Conservation (phyloP, 2,888 invertebrate species). For the Hofmannophila pseudospretella region DNA sequence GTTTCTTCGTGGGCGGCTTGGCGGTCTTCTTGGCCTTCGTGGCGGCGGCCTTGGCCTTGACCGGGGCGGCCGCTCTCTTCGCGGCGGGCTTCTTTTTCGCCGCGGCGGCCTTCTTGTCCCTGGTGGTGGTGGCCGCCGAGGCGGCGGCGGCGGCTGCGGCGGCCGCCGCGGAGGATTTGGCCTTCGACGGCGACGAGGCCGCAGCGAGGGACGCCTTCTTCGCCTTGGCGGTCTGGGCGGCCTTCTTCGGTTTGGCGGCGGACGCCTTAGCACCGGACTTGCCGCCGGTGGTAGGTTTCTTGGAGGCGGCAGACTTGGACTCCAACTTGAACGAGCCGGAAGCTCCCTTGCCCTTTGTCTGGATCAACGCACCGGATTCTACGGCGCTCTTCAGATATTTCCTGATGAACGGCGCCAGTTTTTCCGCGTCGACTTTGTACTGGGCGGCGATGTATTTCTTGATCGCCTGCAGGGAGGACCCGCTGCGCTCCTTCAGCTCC, state of each 20-base stretch:
- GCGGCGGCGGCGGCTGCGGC: slow-evolving; percentile 21
- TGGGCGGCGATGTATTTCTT: slow-evolving; percentile 80
- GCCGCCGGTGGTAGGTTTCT: slow-evolving; percentile 14
- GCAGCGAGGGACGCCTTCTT: slow-evolving; percentile 23
- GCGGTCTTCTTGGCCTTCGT: slow-evolving; percentile 23
- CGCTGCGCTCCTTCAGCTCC: slow-evolving; percentile 73
- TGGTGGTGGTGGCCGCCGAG: slow-evolving; percentile 16
- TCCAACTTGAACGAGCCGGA: slow-evolving; percentile 63
- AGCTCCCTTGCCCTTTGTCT: slow-evolving; percentile 76
- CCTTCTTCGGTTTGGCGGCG: slow-evolving; percentile 23
- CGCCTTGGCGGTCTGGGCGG: slow-evolving; percentile 12
- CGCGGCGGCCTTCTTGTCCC: slow-evolving; percentile 29
- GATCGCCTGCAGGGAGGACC: slow-evolving; percentile 77
- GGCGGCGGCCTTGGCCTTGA: slow-evolving; percentile 21
- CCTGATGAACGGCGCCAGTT: slow-evolving; percentile 75
- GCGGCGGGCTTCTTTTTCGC: slow-evolving; percentile 29
- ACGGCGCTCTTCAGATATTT: slow-evolving; percentile 76
- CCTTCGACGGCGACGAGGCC: slow-evolving; percentile 23
- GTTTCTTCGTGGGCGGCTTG: slow-evolving; percentile 46
- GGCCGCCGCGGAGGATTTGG: slow-evolving; percentile 12
- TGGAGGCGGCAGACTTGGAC: slow-evolving; percentile 27
- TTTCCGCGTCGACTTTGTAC: slow-evolving; percentile 79
- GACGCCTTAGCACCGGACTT: slow-evolving; percentile 26
- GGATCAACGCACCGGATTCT: slow-evolving; percentile 65
- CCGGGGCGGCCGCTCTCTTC: slow-evolving; percentile 20